These are phyloP conservation scores for Oenanthe melanoleuca DNA, from an alignment of 2,113 vertebrate species.

Conservation along the genomic window DNA sequence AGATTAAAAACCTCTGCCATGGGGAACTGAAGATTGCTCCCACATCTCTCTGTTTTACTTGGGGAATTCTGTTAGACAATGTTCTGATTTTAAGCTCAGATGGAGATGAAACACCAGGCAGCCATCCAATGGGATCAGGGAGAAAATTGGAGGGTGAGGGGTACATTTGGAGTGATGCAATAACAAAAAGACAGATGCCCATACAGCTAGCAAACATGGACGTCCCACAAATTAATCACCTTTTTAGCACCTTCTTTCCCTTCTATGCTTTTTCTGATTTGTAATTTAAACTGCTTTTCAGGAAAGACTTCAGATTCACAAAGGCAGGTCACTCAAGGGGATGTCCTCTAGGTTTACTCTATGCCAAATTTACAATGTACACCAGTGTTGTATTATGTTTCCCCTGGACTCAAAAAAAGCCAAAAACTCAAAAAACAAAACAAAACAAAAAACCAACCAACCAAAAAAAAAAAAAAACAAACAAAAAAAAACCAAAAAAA, in stretches of 20 bases:
- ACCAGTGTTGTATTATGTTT: neutral
- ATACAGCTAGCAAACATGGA: neutral
- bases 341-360: neutral
- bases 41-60: neutral
- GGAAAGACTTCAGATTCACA: neutral
- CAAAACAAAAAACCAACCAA: neutral
- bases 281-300: neutral
- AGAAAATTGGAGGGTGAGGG: neutral
- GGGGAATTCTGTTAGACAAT: neutral
- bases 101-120: neutral
- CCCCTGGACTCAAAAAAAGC: neutral
- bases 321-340: neutral
- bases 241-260: neutral
- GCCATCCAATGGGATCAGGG: fast-evolving
- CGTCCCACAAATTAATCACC: neutral
- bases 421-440: neutral
- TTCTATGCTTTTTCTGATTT: neutral
- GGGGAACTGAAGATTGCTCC: neutral
- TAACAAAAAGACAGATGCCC: neutral
- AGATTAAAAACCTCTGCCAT: neutral
- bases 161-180: neutral
- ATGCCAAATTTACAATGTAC: neutral
- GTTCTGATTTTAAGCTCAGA: neutral
- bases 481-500: neutral
- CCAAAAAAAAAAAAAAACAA: neutral